Conservation (phyloP, 2,888 invertebrate genomes). For the Dromius quadrimaculatus region DNA sequence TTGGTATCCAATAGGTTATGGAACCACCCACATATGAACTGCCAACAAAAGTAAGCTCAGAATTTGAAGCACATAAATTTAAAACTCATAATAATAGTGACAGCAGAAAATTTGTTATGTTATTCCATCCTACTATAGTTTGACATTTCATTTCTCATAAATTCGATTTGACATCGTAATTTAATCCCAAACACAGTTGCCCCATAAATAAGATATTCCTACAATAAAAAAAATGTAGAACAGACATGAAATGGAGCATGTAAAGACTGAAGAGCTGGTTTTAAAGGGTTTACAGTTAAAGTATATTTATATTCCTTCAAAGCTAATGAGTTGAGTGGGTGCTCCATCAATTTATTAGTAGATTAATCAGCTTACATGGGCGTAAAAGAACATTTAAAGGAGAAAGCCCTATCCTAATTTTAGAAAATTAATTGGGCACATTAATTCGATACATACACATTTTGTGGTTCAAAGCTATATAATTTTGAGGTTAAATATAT, state of each 20-base stretch:
- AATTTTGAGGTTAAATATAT: too few species aligned
- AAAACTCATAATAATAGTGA: too few species aligned
- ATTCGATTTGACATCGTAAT: conserved; percentile 1
- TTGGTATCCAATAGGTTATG: too few species aligned
- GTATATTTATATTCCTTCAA: background rate
- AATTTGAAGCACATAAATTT: too few species aligned
- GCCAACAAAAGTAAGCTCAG: too few species aligned
- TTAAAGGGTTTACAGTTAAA: background rate
- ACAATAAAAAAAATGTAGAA: background rate
- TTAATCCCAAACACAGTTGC: background rate
- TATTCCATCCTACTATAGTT: too few species aligned
- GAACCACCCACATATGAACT: too few species aligned
- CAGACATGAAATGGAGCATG: background rate
- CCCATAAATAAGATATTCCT: conserved; percentile 5
- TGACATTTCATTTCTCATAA: background rate
- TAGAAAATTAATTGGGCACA: background rate
- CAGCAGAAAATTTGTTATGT: too few species aligned
- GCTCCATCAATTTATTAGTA: background rate
- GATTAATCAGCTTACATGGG: background rate
- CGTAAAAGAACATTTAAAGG: background rate
- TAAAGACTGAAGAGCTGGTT: background rate
- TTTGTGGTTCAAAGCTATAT: too few species aligned
- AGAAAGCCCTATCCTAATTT: background rate
- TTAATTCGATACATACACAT: too few species aligned
- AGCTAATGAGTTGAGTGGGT: background rate